Percentiles rank a stretch among this genome's conserved stretches.
These are phyloP conservation scores for Nansenia antarctica DNA, from an alignment of 2,113 vertebrate genomes.

Conservation along the genomic window DNA sequence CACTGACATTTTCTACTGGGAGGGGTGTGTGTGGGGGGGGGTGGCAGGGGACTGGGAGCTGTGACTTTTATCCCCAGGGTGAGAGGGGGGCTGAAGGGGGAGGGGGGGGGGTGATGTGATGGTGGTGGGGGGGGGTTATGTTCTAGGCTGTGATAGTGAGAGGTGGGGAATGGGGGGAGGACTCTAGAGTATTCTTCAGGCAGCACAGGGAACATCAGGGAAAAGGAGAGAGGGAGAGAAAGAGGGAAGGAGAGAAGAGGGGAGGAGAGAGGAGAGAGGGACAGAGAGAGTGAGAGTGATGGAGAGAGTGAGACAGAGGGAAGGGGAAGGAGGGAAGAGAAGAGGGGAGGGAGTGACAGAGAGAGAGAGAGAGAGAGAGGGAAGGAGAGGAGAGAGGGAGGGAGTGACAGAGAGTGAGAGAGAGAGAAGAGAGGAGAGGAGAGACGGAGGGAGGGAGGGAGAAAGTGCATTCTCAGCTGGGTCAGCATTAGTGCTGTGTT, in stretches of 20 bases:
- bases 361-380: background rate
- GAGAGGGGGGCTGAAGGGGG: background rate
- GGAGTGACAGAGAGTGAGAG: slow-evolving; percentile 10
- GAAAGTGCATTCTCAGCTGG: slow-evolving; percentile 45
- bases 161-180: slow-evolving; percentile 15
- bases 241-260: background rate
- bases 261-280: background rate
- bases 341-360: background rate
- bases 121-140: no score
- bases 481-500: slow-evolving; percentile 55
- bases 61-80: slow-evolving; percentile 19
- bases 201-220: slow-evolving; percentile 15
- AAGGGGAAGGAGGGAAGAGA: background rate
- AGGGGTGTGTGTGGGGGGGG: slow-evolving; percentile 27
- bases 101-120: no score
- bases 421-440: slow-evolving; percentile 5
- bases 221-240: slow-evolving; percentile 8
- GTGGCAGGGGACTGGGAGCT: background rate
- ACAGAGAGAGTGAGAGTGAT: background rate
- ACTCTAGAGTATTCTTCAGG: slow-evolving; percentile 8
- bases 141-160: background rate
- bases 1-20: slow-evolving; percentile 36
- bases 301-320: background rate
- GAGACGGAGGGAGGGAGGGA: slow-evolving; percentile 24
- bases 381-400: background rate